Conservation (phyloP, 2,113 vertebrate genomes). For the Argyrosomus japonicus region DNA sequence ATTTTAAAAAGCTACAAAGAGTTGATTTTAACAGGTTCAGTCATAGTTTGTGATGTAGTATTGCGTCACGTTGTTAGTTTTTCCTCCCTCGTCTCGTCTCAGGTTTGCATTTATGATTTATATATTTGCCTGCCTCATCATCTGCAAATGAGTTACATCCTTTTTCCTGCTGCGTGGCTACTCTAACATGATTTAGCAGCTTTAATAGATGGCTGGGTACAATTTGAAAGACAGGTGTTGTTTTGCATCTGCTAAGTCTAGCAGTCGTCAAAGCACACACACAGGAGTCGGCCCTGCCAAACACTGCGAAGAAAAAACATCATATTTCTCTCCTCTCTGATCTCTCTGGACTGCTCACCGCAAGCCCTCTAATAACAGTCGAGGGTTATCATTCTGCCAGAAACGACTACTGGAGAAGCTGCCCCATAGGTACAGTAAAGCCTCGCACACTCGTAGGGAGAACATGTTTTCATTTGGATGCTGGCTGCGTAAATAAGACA, state of each 20-base stretch:
- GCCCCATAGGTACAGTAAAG: slow-evolving; percentile 39
- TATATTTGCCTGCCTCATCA: slow-evolving; percentile 10
- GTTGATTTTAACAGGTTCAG: neutral
- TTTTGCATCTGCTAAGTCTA: slow-evolving; percentile 18
- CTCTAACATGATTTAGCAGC: neutral
- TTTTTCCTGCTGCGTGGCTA: neutral
- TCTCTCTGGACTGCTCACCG: slow-evolving; percentile 37
- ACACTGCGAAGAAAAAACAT: neutral
- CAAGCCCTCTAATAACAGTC: slow-evolving; percentile 29
- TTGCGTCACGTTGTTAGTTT: neutral
- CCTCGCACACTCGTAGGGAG: neutral
- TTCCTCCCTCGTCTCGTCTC: neutral
- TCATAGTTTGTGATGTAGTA: neutral
- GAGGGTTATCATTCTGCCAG: slow-evolving; percentile 49
- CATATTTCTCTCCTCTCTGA: slow-evolving; percentile 16
- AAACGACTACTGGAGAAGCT: slow-evolving; percentile 36
- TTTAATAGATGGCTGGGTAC: slow-evolving; percentile 1
- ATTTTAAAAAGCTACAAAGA: neutral
- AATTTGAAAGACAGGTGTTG: slow-evolving; percentile 55
- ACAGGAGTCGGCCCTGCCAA: slow-evolving; percentile 20
- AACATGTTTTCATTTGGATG: slow-evolving; percentile 7
- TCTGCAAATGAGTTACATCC: neutral
- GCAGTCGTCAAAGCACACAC: neutral
- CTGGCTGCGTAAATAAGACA: slow-evolving; percentile 16
- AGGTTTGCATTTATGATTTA: neutral